Percentiles rank a stretch among this genome's conserved stretches.
These are phyloP conservation scores for Lonchura striata DNA, from an alignment of 2,113 vertebrate genomes.

Conservation along the genomic window DNA sequence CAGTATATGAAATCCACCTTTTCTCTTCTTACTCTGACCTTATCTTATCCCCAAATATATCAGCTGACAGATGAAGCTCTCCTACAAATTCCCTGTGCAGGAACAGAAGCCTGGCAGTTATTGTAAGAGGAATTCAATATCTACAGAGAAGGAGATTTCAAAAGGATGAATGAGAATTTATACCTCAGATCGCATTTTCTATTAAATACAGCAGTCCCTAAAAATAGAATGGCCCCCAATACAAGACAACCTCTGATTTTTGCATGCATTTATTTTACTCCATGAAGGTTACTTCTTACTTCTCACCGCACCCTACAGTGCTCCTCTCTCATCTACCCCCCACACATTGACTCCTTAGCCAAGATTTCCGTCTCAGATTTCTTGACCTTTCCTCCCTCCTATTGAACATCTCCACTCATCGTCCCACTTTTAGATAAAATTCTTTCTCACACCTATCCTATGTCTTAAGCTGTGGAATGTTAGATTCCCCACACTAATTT, in stretches of 20 bases:
- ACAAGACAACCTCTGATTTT: background rate
- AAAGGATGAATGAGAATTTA: background rate
- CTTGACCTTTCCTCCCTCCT: conserved; percentile 8
- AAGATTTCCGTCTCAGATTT: background rate
- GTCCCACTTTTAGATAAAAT: background rate
- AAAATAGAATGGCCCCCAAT: background rate
- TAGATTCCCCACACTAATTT: background rate
- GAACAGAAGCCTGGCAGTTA: background rate
- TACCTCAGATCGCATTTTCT: background rate
- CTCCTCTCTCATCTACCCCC: background rate
- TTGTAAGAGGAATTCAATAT: conserved; percentile 15
- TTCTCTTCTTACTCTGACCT: background rate
- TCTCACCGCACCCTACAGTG: fast-evolving
- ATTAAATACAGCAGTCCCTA: background rate
- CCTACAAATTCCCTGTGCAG: background rate
- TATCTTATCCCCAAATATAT: background rate
- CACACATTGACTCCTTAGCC: background rate
- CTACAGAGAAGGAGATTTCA: background rate
- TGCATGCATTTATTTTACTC: background rate
- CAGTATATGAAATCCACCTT: background rate
- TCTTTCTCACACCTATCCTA: background rate
- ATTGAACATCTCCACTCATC: background rate
- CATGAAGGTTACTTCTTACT: background rate
- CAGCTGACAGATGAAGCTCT: conserved; percentile 17
- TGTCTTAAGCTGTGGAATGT: background rate